Evolutionary conservation across 2,797 vertebrate species (phyloP), one percentile per base, ranked within the genome.

Genomic region (Picus viridis): DNA sequence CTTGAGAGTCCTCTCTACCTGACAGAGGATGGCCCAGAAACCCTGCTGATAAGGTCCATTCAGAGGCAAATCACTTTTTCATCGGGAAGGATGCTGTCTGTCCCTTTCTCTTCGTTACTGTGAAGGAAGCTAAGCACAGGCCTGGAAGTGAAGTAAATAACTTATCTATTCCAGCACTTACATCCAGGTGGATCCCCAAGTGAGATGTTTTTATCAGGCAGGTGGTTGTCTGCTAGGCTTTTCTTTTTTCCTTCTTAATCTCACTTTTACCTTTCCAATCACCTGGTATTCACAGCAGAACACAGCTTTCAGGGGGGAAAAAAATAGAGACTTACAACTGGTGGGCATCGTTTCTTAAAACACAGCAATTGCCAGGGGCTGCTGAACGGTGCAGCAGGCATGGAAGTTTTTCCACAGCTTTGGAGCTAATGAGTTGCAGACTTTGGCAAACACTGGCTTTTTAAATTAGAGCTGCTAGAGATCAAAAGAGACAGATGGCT

Each of bases 401-500:
- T 16, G 74, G 67, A 86, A 91, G 77, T 68, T 95, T 91, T 94
- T 91, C 83, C 83, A 86, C 88, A 90, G 94, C 81, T 96, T 93
- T 70, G 67, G 62, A 91, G 73, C 73, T 94, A 88, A 92, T 92
- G 94, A 86, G 78, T 94, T 91, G 86, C 88, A 92, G 94, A 54
- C 78, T 49, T 56, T 95, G 92, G 91, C 94, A 94, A 88, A 88
- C 86, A 56, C 54, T 71, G 88, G 59, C 80, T 90, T 94, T 89
- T 88, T 32, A 93, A 95, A 93, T 94, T 82, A 93, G 74, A 86
- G 41, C 68, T 95, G 72, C 86, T 74, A 41, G 47, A 90, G 92
- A 95, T 96, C 92, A 84, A 89, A 90, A 83, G 75, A 96, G 91
- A 80, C 94, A 93, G 94, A 92, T 94, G 92, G 86, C 74, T 95